Base-by-base conservation (phyloP, 2,888 invertebrate species). In the Sicus ferrugineus region DNA sequence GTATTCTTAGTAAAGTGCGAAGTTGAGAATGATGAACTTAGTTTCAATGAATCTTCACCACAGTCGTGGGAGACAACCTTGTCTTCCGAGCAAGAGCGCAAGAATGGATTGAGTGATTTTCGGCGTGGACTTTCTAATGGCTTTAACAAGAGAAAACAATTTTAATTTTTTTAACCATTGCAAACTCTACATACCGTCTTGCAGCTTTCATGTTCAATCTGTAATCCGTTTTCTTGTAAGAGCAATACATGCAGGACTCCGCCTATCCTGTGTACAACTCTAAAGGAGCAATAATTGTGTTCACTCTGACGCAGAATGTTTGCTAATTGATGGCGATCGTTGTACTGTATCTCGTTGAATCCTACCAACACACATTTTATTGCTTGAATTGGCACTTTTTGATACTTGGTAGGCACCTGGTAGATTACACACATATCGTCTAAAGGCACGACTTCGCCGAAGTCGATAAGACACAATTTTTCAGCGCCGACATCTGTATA, bases 281-380 rank as follows among this genome's bases (percentile, higher is more conserved):
- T 68, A 30, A 76, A 75, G 1, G 46, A 30, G 1, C 52, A 54
- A 19, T 63, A 68, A 31, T 71, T 62, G 48, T 70, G 73, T 63
- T 74, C 72, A 56, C 48, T 58, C 21, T 26, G 54, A 7, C 63
- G 56, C 28, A 76, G 70, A 2, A 46, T 48, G 26, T 34, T 50
- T n/a, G 64, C 50, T n/a, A 73, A 70, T 52, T 72, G 28, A n/a
- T 31, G 16, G 11, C 28, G 52, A 63, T 74, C 64, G 23, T 21
- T 67, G 9, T 46, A 14, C 21, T 14, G n/a, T 16, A 9, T 31
- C 19, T 4, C 34, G n/a, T 68, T 70, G 23, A 74, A 34, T 0
- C 76, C 75, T 52, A 71, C 30, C 11, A 76, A 68, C 21, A 68
- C 56, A 64, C 76, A 76, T 61, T 73, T 74, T 6, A 76, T 70